Base-by-base conservation (phyloP, 2,888 invertebrate genomes). In the Neocrepidodera transversa region DNA sequence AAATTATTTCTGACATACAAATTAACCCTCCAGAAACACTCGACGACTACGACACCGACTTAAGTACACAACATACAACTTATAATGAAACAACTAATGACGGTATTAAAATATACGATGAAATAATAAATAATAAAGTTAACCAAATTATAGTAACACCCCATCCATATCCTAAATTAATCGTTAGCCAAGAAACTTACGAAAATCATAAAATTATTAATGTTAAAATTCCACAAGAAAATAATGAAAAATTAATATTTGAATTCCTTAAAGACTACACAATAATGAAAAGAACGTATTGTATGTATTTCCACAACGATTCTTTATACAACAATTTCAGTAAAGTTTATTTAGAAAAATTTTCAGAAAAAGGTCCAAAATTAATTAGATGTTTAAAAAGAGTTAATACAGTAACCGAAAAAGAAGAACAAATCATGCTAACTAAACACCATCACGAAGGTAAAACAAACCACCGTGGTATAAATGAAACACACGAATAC, bases 111-210 rank as follows among this genome's bases (percentile, higher is more conserved):
- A 45, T 35, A 10, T 6, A 32, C n/a, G 45, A 53, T 7, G 53
- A 53, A 53, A 45, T 54, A n/a, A n/a, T n/a, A 53, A 47, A 47
- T n/a, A 53, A 53, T 18, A 42, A 53, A 53, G 43, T 35, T 1
- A 13, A 32, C 1, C 20, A 53, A 53, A 53, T 45, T 13, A 53
- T 43, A 5, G 32, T 42, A n/a, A 38, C 11, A n/a, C 28, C 42
- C 14, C 51, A 51, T 13, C 32, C 14, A 5, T 52, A 52, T 13
- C 52, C 26, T 16, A 52, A 28, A 42, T 40, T 52, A 28, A 16
- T 13, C 8, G 28, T 42, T 5, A 52, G 28, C 10, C 26, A 42
- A 28, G 53, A 53, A 43, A 49, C 1, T 20, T 32, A 49, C 8
- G 35, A 49, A 16, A 14, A 49, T 2, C 32, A 17, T 32, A 49